Evolutionary conservation across 2,113 vertebrate species (phyloP), one percentile per base, ranked within the genome.

Genomic region (Myiopsitta monachus): DNA sequence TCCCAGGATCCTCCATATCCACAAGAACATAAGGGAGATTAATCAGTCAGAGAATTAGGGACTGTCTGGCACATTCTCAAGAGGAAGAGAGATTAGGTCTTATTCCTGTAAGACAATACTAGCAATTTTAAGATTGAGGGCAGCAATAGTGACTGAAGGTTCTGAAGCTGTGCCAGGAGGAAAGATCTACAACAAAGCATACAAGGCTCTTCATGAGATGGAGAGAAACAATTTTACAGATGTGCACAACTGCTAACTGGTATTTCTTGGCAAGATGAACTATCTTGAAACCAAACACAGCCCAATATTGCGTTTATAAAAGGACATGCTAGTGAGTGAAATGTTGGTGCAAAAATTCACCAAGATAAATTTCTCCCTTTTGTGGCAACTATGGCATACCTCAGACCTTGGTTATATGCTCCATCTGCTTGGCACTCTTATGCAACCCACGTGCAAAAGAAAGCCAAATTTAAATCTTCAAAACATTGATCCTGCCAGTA

Each of bases 401-500:
- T 77, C 19, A 26, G 39, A 5, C 4, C 7, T 27, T 46, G 5
- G 9, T 62, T 36, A 41, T 54, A 6, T 64, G 6, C 18, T 75
- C 11, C 5, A 15, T 39, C 27, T 55, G 18, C 23, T 23, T 55
- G 5, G 11, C 38, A 75, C 4, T 4, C 23, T 62, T 23, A 30
- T 27, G 23, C 7, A 64, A 10, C 38, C 64, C 11, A 14, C 26
- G 36, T 10, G 11, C 6, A 36, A 74, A 64, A 47, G 8, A 76
- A 68, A 49, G 31, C 2, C 30, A 76, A 61, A 79, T 66, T 61
- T 51, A 88, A 88, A 83, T 16, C 27, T 41, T 67, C 23, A 87
- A 47, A 88, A 77, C 28, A 59, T 17, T 83, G 81, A 74, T 87
- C 18, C 79, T 96, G 21, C 28, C 55, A 61, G 18, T 80, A 83